phyloP scores from a whole-genome alignment of 2,888 invertebrate genomes.

The Drosophila subsilvestris region DNA sequence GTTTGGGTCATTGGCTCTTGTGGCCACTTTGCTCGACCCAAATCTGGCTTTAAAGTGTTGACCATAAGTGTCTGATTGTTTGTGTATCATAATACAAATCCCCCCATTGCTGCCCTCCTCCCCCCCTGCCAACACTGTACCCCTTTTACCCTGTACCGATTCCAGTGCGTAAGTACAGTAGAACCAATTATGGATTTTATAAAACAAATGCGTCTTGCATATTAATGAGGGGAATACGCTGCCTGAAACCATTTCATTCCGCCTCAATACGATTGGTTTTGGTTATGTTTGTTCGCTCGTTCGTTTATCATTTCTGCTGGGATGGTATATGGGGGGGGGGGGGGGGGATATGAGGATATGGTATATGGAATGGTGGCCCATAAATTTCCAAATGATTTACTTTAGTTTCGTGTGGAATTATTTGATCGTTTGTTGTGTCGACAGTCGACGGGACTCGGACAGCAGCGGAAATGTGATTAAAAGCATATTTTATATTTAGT shows the following conservation, averaged over 20 bases:
- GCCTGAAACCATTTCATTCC: conserved; percentile 19
- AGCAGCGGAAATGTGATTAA: conserved; percentile 79
- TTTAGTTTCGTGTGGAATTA: conserved; percentile 82
- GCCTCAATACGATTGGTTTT: conserved; percentile 16
- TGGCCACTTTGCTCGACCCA: conserved; percentile 70
- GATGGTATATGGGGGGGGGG: too few species aligned
- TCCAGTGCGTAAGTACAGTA: conserved; percentile 82
- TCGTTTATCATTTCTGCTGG: conserved; percentile 26
- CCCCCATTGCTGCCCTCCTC: conserved; percentile 17
- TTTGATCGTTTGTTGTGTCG: conserved; percentile 72
- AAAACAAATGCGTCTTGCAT: conserved; percentile 81
- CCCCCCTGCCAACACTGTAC: neutral
- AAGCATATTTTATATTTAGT: conserved; percentile 77
- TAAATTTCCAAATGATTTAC: conserved; percentile 82
- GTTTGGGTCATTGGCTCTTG: conserved; percentile 60
- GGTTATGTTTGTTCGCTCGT: conserved; percentile 20
- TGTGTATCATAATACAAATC: conserved; percentile 76
- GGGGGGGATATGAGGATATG: conserved; percentile 2
- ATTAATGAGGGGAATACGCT: conserved; percentile 58
- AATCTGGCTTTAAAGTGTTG: conserved; percentile 81
- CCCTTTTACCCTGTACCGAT: conserved; percentile 30
- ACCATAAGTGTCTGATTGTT: conserved; percentile 80
- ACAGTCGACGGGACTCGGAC: conserved; percentile 2
- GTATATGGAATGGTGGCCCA: conserved; percentile 64
- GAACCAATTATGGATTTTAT: conserved; percentile 84